phyloP scores from a whole-genome alignment of 1,140 invertebrate genomes.

The Drosophila subpulchrella region DNA sequence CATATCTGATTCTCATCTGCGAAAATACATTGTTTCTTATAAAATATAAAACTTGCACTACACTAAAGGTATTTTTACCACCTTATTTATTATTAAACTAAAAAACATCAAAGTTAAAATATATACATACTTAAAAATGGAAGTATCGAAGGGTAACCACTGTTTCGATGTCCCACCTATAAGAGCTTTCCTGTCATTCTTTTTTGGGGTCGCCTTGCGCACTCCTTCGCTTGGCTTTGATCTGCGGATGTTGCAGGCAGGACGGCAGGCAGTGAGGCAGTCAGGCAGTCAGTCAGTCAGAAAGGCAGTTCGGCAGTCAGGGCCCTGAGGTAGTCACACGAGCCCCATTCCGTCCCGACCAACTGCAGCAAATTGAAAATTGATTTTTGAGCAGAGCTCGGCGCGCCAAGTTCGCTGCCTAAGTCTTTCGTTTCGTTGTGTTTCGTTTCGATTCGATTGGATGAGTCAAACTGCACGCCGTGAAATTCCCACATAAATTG shows the following conservation, averaged over 20 bases:
- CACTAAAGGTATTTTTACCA: too few species aligned
- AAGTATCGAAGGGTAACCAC: slow-evolving; percentile 1
- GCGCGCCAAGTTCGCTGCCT: slow-evolving; percentile 53
- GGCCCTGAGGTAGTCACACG: slow-evolving; percentile 43
- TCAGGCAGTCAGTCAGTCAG: slow-evolving; percentile 15
- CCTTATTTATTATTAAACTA: too few species aligned
- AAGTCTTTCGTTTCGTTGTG: slow-evolving; percentile 56
- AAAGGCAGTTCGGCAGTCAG: slow-evolving; percentile 5
- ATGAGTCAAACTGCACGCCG: slow-evolving; percentile 75
- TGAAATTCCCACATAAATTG: slow-evolving; percentile 83
- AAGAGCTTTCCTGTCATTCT: slow-evolving; percentile 29
- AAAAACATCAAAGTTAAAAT: not conserved
- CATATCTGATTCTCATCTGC: too few species aligned
- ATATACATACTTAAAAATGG: too few species aligned
- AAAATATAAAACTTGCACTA: too few species aligned
- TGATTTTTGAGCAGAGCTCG: slow-evolving; percentile 63
- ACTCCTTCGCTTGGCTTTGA: slow-evolving; percentile 64
- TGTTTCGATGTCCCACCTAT: not conserved
- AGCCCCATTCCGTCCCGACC: slow-evolving; percentile 25
- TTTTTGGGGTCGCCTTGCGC: slow-evolving; percentile 48
- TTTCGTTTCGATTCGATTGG: slow-evolving; percentile 42
- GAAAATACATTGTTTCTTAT: too few species aligned
- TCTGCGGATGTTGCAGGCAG: slow-evolving; percentile 60
- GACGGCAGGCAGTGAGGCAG: slow-evolving; percentile 25
- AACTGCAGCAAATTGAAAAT: slow-evolving; percentile 81